Percentiles rank a stretch among this genome's conserved stretches.
These are phyloP conservation scores for Drosophila azteca DNA, from an alignment of 1,140 invertebrate species.

Conservation along the genomic window DNA sequence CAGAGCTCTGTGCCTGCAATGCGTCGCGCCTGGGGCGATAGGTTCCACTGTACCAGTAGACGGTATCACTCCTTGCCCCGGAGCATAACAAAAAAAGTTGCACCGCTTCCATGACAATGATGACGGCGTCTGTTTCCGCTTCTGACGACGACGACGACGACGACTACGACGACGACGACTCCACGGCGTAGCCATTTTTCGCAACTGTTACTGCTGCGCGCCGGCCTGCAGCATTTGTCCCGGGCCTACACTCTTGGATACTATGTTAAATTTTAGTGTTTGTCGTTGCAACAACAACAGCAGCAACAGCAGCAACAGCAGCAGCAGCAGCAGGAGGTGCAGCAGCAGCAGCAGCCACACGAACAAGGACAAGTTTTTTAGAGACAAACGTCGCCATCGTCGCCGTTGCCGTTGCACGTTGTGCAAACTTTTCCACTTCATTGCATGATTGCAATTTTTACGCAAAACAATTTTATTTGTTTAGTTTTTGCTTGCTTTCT, in stretches of 20 bases:
- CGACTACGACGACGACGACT: slow-evolving; percentile 41
- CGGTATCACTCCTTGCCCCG: slow-evolving; percentile 3
- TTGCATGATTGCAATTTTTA: slow-evolving; percentile 75
- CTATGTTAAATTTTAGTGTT: slow-evolving; percentile 47
- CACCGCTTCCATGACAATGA: slow-evolving; percentile 71
- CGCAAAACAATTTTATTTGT: slow-evolving; percentile 79
- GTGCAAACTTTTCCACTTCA: slow-evolving; percentile 76
- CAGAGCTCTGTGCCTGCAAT: slow-evolving; percentile 43
- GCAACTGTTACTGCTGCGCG: slow-evolving; percentile 49
- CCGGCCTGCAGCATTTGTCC: slow-evolving; percentile 35
- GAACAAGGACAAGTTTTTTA: slow-evolving; percentile 32
- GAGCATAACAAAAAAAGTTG: slow-evolving; percentile 35
- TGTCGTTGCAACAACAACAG: slow-evolving; percentile 28
- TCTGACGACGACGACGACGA: slow-evolving; percentile 49
- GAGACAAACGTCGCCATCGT: slow-evolving; percentile 43
- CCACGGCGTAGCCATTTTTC: slow-evolving; percentile 48
- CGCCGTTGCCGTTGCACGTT: slow-evolving; percentile 48
- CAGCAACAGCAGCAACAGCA: background rate
- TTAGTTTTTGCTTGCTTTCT: slow-evolving; percentile 50
- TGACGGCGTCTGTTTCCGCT: slow-evolving; percentile 69
- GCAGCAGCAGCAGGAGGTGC: slow-evolving; percentile 18
- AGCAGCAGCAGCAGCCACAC: slow-evolving; percentile 3
- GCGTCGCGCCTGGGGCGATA: slow-evolving; percentile 51
- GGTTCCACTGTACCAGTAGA: slow-evolving; percentile 18
- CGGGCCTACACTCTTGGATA: slow-evolving; percentile 38